Evolutionary conservation across 2,797 vertebrate genomes (phyloP), one percentile per base, ranked within the genome.

Genomic region (Cyclopterus lumpus): DNA sequence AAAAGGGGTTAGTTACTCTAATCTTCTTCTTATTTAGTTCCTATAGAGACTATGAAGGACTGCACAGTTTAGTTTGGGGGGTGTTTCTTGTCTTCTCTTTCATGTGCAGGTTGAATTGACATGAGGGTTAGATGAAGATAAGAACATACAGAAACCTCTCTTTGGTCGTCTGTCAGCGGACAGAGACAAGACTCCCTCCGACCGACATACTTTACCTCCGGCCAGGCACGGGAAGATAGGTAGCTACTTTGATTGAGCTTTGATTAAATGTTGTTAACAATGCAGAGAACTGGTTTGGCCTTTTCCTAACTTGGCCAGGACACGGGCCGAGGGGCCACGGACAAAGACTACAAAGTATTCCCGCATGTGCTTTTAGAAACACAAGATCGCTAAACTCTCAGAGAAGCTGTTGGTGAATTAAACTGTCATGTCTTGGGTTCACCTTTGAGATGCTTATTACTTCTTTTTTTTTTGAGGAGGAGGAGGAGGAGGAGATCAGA

Each of bases 211-310:
- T 96, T 95, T 89, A 87, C 90, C 90, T 93, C 91, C 89, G 84
- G 94, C 92, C 85, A 80, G 91, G 93, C 94, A 64, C 60, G 4
- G 70, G 73, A 77, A 76, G 76, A 84, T 80, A 88, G 86, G 81
- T 67, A 84, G 86, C 91, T 81, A 89, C 92, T 94, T 91, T 94
- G 95, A 95, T 95, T 93, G 93, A 92, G 77, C 93, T 94, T 94
- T 95, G 94, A 95, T 96, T 95, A 95, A 92, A 92, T 89, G 89
- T 86, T 87, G 92, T 90, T 91, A 92, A 95, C 93, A 95, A 94
- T 92, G 88, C 79, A 77, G 61, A 83, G 83, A 80, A 86, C 77
- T 62, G 70, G 36, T 85, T 71, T 71, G 82, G 63, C 82, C 68
- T 82, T 86, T 83, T 77, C 60, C 49, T 60, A 80, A 81, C 70